Conservation (phyloP, 1,140 invertebrate genomes). For the Drosophila dunni region DNA sequence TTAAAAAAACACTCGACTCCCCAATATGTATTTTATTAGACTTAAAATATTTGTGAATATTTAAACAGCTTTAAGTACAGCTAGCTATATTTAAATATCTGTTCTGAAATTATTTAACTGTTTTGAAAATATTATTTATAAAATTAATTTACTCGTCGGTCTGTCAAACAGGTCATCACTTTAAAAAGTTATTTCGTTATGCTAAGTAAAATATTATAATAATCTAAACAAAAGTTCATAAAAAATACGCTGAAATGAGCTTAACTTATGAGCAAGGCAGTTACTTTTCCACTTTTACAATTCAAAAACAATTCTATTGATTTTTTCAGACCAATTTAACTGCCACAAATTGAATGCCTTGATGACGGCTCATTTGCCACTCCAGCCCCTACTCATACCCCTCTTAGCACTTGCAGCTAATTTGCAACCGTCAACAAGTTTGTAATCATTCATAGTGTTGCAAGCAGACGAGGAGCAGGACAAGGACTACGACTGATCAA, state of each 20-base stretch:
- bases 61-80: no score
- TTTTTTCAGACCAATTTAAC: slow-evolving; percentile 6
- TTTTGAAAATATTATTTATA: neutral
- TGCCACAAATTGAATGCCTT: slow-evolving; percentile 39
- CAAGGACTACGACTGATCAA: slow-evolving; percentile 14
- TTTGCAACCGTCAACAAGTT: slow-evolving; percentile 56
- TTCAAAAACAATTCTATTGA: neutral
- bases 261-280: neutral
- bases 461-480: slow-evolving; percentile 39
- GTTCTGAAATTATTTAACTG: no score
- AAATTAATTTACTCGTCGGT: neutral
- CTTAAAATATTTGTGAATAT: no score
- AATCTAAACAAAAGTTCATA: no score
- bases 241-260: no score
- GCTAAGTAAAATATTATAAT: no score
- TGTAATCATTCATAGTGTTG: slow-evolving; percentile 56
- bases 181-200: no score
- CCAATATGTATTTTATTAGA: no score
- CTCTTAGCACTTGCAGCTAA: slow-evolving; percentile 44
- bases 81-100: no score
- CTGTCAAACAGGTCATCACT: neutral
- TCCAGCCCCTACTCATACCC: neutral
- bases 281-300: neutral
- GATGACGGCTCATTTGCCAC: slow-evolving; percentile 20
- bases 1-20: no score